These are phyloP conservation scores for Drosophila greeni DNA, from an alignment of 2,888 invertebrate genomes.

Conservation along the genomic window DNA sequence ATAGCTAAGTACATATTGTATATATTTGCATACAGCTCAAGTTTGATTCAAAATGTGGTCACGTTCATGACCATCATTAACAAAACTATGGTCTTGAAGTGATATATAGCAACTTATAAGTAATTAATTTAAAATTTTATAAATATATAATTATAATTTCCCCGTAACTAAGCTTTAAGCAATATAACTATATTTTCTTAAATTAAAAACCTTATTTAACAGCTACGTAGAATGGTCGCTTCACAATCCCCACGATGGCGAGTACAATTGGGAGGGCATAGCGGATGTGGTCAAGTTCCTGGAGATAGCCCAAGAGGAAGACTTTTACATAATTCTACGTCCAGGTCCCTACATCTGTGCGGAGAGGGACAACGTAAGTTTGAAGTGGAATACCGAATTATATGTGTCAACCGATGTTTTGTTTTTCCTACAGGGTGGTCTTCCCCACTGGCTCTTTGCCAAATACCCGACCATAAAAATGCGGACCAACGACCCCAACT, in stretches of 20 bases:
- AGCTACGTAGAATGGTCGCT: conserved; percentile 94
- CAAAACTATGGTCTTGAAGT: neutral
- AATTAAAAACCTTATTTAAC: neutral
- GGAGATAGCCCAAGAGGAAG: conserved; percentile 86
- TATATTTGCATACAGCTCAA: no score
- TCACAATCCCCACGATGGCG: conserved; percentile 88
- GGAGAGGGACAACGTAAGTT: conserved; percentile 86
- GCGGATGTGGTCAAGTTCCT: conserved; percentile 86
- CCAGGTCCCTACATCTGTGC: conserved; percentile 96
- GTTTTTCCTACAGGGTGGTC: conserved; percentile 83
- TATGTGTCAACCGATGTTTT: neutral
- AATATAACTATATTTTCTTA: neutral
- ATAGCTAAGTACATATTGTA: neutral
- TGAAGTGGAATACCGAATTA: neutral
- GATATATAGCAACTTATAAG: no score
- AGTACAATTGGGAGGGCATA: conserved; percentile 83
- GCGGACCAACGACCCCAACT: conserved; percentile 83
- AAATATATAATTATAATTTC: no score
- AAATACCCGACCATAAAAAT: conserved; percentile 82
- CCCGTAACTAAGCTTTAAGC: no score
- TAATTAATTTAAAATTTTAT: no score
- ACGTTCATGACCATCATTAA: neutral
- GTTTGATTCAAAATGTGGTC: neutral
- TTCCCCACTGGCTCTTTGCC: conserved; percentile 86
- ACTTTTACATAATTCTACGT: conserved; percentile 88